phyloP scores from a whole-genome alignment of 2,797 vertebrate genomes.

The Acanthis flammea region DNA sequence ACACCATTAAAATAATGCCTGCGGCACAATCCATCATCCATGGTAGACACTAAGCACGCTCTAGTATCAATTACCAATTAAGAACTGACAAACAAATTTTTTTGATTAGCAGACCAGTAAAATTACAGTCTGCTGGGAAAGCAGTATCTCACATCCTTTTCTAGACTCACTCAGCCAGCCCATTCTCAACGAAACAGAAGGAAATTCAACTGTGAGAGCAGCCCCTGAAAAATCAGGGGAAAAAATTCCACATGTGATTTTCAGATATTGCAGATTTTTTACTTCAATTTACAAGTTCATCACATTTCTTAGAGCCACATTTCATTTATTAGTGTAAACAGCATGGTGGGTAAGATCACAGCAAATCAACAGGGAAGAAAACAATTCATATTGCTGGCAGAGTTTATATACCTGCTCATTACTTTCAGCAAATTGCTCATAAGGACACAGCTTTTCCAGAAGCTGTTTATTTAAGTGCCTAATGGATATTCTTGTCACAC shows the following conservation, averaged over 20 bases:
- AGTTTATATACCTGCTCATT: slow-evolving; percentile 7
- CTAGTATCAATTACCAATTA: slow-evolving; percentile 15
- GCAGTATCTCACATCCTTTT: background rate
- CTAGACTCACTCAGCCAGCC: background rate
- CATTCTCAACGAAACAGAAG: background rate
- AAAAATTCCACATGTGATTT: background rate
- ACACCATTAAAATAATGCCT: background rate
- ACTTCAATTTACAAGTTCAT: background rate
- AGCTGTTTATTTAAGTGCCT: slow-evolving; percentile 5
- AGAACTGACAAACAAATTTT: background rate
- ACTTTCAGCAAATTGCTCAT: background rate
- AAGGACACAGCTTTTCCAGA: background rate
- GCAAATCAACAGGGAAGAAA: slow-evolving; percentile 5
- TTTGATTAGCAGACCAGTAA: background rate
- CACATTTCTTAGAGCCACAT: background rate
- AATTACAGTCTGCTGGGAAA: background rate
- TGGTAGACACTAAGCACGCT: background rate
- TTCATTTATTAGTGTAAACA: background rate
- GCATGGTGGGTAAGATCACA: background rate
- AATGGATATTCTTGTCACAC: slow-evolving; percentile 22
- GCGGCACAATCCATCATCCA: background rate
- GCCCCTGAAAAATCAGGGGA: background rate
- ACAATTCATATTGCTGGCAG: background rate
- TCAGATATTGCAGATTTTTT: background rate
- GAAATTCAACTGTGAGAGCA: background rate